Conservation (phyloP, 2,113 vertebrate species). For the Atherinomorus stipes region DNA sequence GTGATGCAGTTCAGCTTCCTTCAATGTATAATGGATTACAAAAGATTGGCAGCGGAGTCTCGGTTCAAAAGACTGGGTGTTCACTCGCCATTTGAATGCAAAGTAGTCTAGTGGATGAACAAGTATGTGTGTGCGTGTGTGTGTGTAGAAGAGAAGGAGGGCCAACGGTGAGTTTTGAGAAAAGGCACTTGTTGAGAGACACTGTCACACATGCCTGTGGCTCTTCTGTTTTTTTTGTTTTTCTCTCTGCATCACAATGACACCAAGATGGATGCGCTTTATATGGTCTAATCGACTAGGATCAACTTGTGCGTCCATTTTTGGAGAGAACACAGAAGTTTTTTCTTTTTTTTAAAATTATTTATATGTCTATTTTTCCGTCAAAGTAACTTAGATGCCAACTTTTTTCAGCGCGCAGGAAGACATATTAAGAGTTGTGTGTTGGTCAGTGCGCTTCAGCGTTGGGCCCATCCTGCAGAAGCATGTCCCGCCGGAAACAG, state of each 20-base stretch:
- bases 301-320: constrained; percentile 31
- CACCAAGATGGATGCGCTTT: constrained; percentile 50
- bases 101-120: constrained; percentile 79
- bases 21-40: constrained; percentile 51
- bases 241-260: constrained; percentile 57
- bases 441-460: constrained; percentile 64
- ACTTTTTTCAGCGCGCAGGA: constrained; percentile 67
- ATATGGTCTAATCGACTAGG: constrained; percentile 22
- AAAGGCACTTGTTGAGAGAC: constrained; percentile 73
- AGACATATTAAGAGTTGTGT: constrained; percentile 66
- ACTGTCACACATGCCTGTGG: constrained; percentile 72
- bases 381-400: constrained; percentile 62
- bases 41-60: constrained; percentile 66
- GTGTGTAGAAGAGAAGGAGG: constrained; percentile 57
- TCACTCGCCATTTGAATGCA: constrained; percentile 84
- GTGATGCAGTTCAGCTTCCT: constrained; percentile 55
- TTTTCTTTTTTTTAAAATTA: background rate
- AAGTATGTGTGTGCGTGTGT: constrained; percentile 75
- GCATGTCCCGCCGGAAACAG: constrained; percentile 83
- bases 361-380: constrained; percentile 12
- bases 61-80: constrained; percentile 77
- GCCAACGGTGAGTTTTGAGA: constrained; percentile 69
- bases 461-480: constrained; percentile 63
- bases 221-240: constrained; percentile 30
- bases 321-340: constrained; percentile 31